A percentile compares a stretch with the other conserved stretches of the same genome.
These are phyloP conservation scores for Dryocosmus kuriphilus DNA, from an alignment of 2,888 invertebrate species.

Conservation along the genomic window DNA sequence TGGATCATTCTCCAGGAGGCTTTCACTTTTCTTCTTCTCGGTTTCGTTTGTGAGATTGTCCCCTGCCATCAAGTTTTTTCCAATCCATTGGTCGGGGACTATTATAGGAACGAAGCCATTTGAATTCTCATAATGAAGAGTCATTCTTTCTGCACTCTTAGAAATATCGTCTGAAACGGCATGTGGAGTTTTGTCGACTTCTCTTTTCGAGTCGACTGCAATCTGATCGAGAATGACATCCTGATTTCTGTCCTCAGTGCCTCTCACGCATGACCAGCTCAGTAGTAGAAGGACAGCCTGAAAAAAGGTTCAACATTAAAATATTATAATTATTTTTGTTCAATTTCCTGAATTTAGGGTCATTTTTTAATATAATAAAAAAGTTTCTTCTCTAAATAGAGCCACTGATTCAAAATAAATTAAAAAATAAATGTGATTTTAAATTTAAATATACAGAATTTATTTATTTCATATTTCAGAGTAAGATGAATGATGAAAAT, in stretches of 20 bases:
- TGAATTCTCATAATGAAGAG: conserved; percentile 69
- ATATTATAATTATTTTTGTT: not conserved
- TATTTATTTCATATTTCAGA: not conserved
- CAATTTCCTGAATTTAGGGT: too few relatives aligned
- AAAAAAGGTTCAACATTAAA: conserved; percentile 44
- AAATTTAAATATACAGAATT: too few relatives aligned
- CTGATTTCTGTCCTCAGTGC: conserved; percentile 54
- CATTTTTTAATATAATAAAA: too few relatives aligned
- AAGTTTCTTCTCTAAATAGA: too few relatives aligned
- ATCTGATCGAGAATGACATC: conserved; percentile 68
- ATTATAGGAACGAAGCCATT: conserved; percentile 72
- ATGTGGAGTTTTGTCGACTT: conserved; percentile 53
- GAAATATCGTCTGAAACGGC: not conserved
- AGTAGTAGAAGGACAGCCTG: conserved; percentile 70
- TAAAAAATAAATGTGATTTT: too few relatives aligned
- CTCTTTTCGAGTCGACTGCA: conserved; percentile 64
- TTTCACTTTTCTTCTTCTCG: conserved; percentile 38
- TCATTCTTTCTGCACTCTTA: conserved; percentile 50
- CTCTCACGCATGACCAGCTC: conserved; percentile 65
- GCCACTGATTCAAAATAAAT: too few relatives aligned
- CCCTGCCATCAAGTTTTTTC: conserved; percentile 38
- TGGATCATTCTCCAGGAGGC: conserved; percentile 62
- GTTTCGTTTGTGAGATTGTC: conserved; percentile 14
- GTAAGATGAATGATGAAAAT: not conserved
- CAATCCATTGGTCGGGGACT: conserved; percentile 49